Evolutionary conservation across 2,797 vertebrate species (phyloP).

Genomic region (Botia almorhae): DNA sequence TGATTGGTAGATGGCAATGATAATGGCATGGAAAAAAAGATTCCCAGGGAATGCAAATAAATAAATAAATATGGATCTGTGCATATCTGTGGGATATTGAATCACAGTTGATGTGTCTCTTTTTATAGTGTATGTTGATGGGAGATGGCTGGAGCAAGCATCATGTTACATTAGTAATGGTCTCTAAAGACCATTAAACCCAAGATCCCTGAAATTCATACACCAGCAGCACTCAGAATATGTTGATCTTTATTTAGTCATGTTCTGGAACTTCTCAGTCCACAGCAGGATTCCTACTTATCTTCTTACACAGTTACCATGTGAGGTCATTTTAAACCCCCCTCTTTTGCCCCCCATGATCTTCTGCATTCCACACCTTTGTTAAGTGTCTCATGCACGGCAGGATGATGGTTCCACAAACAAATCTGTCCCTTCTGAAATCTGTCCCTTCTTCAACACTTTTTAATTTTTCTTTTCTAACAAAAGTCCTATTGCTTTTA

Average conservation of each 20-base stretch:
- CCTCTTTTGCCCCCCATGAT: slow-evolving; percentile 23
- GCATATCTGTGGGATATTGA: slow-evolving; percentile 1
- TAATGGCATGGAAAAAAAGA: no score
- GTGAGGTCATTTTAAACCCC: slow-evolving; percentile 15
- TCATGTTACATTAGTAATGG: slow-evolving; percentile 35
- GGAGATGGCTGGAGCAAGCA: not conserved
- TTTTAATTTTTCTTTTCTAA: not conserved
- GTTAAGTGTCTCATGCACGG: slow-evolving; percentile 32
- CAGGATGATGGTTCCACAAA: slow-evolving; percentile 43
- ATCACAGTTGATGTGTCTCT: slow-evolving; percentile 6
- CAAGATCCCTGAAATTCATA: slow-evolving; percentile 12
- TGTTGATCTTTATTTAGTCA: slow-evolving; percentile 12
- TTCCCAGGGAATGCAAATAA: no score
- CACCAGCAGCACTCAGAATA: slow-evolving; percentile 16
- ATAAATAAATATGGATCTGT: slow-evolving; percentile 16
- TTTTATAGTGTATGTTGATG: slow-evolving; percentile 15
- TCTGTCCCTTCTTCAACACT: not conserved
- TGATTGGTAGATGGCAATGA: not conserved
- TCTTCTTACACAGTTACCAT: slow-evolving; percentile 22
- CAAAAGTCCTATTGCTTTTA: not conserved
- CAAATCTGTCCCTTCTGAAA: slow-evolving; percentile 25
- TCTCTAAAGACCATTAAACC: slow-evolving; percentile 1
- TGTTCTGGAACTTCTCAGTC: slow-evolving; percentile 20
- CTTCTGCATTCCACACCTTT: slow-evolving; percentile 39
- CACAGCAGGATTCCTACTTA: slow-evolving; percentile 33